Percentiles rank a stretch among this genome's conserved stretches.
Evolutionary conservation across 2,888 invertebrate genomes (phyloP).

Genomic region (Pandemis cinnamomeana): DNA sequence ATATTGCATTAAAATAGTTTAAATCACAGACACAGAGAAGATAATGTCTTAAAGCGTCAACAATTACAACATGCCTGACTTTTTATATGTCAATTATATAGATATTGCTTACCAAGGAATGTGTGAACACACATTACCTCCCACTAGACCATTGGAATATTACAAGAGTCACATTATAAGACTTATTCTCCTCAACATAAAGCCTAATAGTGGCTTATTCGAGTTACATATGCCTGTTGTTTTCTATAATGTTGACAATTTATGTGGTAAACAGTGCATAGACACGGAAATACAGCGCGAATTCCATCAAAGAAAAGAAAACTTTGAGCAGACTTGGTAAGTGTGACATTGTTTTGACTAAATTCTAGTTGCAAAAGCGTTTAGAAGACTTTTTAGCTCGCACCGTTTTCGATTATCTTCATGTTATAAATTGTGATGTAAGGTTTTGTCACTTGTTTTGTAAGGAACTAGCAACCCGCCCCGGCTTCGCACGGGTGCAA

Average conservation of each 20-base stretch:
- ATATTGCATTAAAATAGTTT: too few species aligned
- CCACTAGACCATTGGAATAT: constrained; percentile 47
- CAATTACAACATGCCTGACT: constrained; percentile 18
- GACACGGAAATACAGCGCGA: constrained; percentile 53
- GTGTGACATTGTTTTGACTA: constrained; percentile 43
- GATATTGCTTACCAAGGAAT: constrained; percentile 40
- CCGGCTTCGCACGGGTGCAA: too few species aligned
- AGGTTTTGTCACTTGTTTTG: constrained; percentile 48
- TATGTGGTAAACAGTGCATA: constrained; percentile 73
- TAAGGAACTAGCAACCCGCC: constrained; percentile 3
- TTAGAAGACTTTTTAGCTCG: constrained; percentile 54
- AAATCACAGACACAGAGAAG: neutral
- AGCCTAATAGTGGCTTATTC: neutral
- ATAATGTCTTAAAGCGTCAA: constrained; percentile 1
- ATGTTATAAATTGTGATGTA: constrained; percentile 53
- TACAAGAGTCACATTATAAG: neutral
- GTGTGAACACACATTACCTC: constrained; percentile 48
- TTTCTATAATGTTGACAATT: constrained; percentile 67
- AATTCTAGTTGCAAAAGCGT: constrained; percentile 44
- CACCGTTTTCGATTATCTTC: constrained; percentile 47
- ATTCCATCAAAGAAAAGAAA: constrained; percentile 44
- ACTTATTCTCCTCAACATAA: neutral
- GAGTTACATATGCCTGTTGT: neutral
- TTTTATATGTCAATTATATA: constrained; percentile 34
- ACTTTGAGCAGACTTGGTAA: constrained; percentile 43